Evolutionary conservation across 2,113 vertebrate species (phyloP), one percentile per base, ranked within the genome.

Genomic region (Gorilla gorilla): DNA sequence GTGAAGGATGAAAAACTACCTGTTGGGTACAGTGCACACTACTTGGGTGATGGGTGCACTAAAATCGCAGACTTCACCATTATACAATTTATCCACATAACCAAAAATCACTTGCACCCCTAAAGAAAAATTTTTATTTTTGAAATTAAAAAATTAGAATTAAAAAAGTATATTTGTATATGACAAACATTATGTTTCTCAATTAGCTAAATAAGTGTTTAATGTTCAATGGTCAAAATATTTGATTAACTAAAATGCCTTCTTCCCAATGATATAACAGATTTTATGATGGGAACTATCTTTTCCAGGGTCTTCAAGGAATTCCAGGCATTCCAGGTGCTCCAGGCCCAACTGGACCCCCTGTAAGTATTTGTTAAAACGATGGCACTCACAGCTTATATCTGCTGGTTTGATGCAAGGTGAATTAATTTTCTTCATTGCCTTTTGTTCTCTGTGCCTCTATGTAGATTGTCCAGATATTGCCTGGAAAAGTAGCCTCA

Each of bases 271-370:
- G 8, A 73, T 32, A 3, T 23, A 79, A 57, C 35, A 55, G 45
- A 64, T 93, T 84, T 97, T 90, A 96, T 68, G 23, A 9, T 75
- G 73, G n/a, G 16, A 87, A 86, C 48, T 95, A 30, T 93, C 81
- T 98, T 95, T 97, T 98, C 70, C 94, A 99, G 99, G 99, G 99
- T 55, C 97, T 98, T 94, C 95, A 99, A 96, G 99, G 99, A 97
- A 98, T 98, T 70, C 99, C 99, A 84, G 99, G 99, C 64, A 97
- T 99, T 86, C 99, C 99, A 23, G 99, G 99, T 66, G 89, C 98
- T 30, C 97, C 98, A 17, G 99, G 99, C 89, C 99, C 99, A 9
- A 98, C 97, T 73, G 99, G 99, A 94, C 96, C 99, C 40, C 98
- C 98, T 0, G 99, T 99, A 99, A 99, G 99, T 98, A 92, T 96